phyloP scores from a whole-genome alignment of 2,797 vertebrate genomes.

The Melanogrammus aeglefinus region DNA sequence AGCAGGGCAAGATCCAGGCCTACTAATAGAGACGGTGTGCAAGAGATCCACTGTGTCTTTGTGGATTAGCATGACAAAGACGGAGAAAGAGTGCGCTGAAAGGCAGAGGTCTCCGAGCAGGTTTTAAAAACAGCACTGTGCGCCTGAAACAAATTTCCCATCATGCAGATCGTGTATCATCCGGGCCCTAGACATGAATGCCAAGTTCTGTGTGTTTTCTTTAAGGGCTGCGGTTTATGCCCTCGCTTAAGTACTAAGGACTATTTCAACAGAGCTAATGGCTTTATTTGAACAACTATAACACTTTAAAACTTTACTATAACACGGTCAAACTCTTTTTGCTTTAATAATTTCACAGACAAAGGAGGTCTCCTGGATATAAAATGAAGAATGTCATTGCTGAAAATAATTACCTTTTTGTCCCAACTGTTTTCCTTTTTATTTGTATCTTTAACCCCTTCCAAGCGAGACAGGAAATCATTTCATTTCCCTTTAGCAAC shows the following conservation, averaged over 20 bases:
- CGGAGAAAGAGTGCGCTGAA: slow-evolving; percentile 49
- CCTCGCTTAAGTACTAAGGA: no score
- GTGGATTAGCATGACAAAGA: slow-evolving; percentile 66
- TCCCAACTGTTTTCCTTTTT: background rate
- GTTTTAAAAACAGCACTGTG: slow-evolving; percentile 30
- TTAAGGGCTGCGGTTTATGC: no score
- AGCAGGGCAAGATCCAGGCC: slow-evolving; percentile 47
- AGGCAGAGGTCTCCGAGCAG: slow-evolving; percentile 50
- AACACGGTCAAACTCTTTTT: no score
- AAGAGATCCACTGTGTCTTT: slow-evolving; percentile 38
- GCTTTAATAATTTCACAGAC: no score
- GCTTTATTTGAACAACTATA: no score
- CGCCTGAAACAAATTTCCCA: slow-evolving; percentile 3
- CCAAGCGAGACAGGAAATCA: slow-evolving; percentile 10
- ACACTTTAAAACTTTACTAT: no score
- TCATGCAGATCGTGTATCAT: background rate
- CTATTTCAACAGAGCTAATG: no score
- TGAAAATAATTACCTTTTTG: background rate
- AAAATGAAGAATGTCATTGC: background rate
- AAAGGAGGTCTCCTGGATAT: no score
- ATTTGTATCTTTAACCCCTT: background rate
- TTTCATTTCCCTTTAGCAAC: slow-evolving; percentile 10
- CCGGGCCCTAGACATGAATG: background rate
- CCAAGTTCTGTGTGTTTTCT: no score
- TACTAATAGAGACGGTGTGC: slow-evolving; percentile 48